These are phyloP conservation scores for Cyclophora punctaria DNA, from an alignment of 2,888 invertebrate species.

Conservation along the genomic window DNA sequence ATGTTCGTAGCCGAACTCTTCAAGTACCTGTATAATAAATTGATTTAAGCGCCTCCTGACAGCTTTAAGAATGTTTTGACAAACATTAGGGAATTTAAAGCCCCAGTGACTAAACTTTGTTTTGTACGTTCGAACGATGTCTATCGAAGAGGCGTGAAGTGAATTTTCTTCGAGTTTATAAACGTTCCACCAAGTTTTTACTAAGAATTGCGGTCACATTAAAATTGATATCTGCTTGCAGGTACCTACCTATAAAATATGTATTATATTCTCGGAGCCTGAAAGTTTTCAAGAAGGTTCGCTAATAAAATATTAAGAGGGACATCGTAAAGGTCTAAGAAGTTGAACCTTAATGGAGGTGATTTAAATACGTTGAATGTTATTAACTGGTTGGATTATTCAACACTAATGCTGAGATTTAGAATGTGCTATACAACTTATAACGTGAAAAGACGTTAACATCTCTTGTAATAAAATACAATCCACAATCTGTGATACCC, in stretches of 20 bases:
- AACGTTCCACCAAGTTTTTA: constrained; percentile 27
- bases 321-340: constrained; percentile 11
- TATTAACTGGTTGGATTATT: constrained; percentile 10
- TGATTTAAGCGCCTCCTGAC: constrained; percentile 71
- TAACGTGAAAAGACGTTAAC: too few species aligned
- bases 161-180: constrained; percentile 40
- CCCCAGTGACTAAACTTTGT: constrained; percentile 60
- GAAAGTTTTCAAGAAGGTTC: constrained; percentile 7
- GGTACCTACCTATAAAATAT: background rate
- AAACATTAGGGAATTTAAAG: constrained; percentile 68
- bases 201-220: constrained; percentile 3
- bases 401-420: constrained; percentile 1
- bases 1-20: constrained; percentile 55
- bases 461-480: constrained; percentile 3
- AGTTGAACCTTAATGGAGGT: constrained; percentile 12
- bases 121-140: constrained; percentile 39
- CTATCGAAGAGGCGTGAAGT: constrained; percentile 40
- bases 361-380: constrained; percentile 8
- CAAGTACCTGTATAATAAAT: constrained; percentile 69
- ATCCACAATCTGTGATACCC: constrained; percentile 3
- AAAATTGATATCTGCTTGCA: background rate
- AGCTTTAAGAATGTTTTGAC: constrained; percentile 68
- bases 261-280: background rate
- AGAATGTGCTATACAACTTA: background rate
- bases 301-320: constrained; percentile 11